Evolutionary conservation across 2,113 vertebrate genomes (phyloP).

Genomic region (Phycodurus eques): DNA sequence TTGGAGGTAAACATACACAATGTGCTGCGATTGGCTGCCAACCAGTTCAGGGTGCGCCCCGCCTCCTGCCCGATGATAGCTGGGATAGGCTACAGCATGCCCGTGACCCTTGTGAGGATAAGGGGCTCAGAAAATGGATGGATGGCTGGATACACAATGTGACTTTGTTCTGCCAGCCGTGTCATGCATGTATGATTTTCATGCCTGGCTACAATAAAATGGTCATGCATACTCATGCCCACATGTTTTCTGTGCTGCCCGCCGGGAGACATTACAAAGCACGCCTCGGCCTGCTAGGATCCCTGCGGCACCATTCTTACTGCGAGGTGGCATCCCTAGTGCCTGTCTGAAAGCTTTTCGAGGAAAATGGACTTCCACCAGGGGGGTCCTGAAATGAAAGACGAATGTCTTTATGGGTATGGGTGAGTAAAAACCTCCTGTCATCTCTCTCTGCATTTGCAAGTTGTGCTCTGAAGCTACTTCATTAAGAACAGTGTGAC

Average conservation of each 20-base stretch:
- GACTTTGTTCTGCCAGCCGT: neutral
- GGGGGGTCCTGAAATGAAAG: slow-evolving; percentile 14
- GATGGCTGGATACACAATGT: too few species aligned
- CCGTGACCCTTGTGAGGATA: too few species aligned
- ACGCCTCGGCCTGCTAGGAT: slow-evolving; percentile 6
- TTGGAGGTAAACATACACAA: neutral
- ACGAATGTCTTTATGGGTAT: slow-evolving; percentile 13
- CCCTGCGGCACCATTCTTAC: slow-evolving; percentile 11
- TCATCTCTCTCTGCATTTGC: slow-evolving; percentile 12
- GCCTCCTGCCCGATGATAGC: too few species aligned
- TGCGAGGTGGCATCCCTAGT: slow-evolving; percentile 21
- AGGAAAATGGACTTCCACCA: slow-evolving; percentile 21
- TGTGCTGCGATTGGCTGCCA: neutral
- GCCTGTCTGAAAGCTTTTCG: slow-evolving; percentile 24
- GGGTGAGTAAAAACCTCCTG: slow-evolving; percentile 27
- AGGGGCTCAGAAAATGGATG: too few species aligned
- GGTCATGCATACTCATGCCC: neutral
- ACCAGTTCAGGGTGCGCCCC: too few species aligned
- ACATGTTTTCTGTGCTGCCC: slow-evolving; percentile 2
- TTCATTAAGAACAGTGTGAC: slow-evolving; percentile 6
- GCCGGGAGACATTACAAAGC: slow-evolving; percentile 27
- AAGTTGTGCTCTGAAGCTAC: neutral
- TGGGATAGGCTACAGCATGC: too few species aligned
- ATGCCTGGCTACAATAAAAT: neutral
- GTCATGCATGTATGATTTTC: neutral